Percentiles rank a stretch among this genome's conserved stretches.
Conservation (phyloP, 2,797 vertebrate species). For the Brachyrhaphis roseni region DNA sequence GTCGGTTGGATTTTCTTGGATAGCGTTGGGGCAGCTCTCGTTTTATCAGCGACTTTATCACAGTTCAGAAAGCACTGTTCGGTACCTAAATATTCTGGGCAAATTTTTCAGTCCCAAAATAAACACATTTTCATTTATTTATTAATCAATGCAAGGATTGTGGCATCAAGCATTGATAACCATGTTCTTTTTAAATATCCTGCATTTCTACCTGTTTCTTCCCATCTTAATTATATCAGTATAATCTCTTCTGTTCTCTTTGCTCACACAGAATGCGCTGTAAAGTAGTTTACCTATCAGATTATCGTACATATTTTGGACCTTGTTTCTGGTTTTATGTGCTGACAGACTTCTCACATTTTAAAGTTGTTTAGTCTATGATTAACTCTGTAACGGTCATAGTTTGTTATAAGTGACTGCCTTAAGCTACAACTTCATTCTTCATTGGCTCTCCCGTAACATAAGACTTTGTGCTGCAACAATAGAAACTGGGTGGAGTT, state of each 20-base stretch:
- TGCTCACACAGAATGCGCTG: neutral
- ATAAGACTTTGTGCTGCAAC: neutral
- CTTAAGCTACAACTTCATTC: neutral
- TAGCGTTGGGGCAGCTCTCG: neutral
- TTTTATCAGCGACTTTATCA: neutral
- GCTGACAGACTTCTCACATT: neutral
- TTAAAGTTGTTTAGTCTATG: neutral
- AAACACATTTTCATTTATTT: neutral
- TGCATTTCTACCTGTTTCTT: neutral
- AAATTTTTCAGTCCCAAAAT: neutral
- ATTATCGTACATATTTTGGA: neutral
- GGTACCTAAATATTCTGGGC: neutral
- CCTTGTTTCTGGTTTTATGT: neutral
- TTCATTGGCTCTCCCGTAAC: neutral
- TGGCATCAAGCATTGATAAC: neutral
- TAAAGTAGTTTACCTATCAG: neutral
- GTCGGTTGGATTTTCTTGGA: neutral
- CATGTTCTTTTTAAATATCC: neutral
- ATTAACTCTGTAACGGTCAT: neutral
- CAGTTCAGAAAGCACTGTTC: neutral
- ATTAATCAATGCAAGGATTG: neutral
- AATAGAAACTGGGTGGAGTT: neutral
- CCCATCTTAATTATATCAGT: neutral
- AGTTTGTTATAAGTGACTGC: neutral
- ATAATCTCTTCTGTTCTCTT: neutral